Conservation (phyloP, 2,797 vertebrate genomes). For the Craterocephalus amniculus region DNA sequence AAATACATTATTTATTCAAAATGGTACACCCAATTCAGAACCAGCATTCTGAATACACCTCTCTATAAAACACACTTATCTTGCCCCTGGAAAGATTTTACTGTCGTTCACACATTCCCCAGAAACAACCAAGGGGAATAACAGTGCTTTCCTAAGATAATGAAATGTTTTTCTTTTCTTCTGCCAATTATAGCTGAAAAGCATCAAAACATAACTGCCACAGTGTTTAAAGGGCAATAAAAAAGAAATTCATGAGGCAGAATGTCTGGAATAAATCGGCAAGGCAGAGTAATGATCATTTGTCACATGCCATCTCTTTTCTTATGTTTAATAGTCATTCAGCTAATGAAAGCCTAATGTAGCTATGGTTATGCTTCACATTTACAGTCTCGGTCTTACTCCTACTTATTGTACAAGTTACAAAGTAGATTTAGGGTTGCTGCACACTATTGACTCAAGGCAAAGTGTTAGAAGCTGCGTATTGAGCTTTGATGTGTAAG, state of each 20-base stretch:
- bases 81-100: constrained; percentile 63
- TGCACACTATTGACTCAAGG: constrained; percentile 58
- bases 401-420: constrained; percentile 37
- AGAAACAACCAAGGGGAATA: constrained; percentile 60
- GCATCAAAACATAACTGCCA: constrained; percentile 28
- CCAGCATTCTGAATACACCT: constrained; percentile 62
- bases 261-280: constrained; percentile 33
- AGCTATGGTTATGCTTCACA: constrained; percentile 14
- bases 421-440: constrained; percentile 53
- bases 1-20: constrained; percentile 84
- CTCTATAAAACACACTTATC: constrained; percentile 62
- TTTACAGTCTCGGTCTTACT: constrained; percentile 36
- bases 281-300: constrained; percentile 33
- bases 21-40: constrained; percentile 51
- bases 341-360: constrained; percentile 35
- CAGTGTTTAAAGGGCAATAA: constrained; percentile 43
- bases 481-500: constrained; percentile 68
- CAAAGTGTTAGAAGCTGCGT: constrained; percentile 55
- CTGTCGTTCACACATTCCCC: constrained; percentile 58
- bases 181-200: constrained; percentile 21
- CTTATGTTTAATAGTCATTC: constrained; percentile 31
- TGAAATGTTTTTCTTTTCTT: constrained; percentile 31
- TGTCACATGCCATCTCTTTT: constrained; percentile 14
- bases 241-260: constrained; percentile 45
- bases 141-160: constrained; percentile 46